Percentiles rank a stretch among this genome's conserved stretches.
Evolutionary conservation across 2,113 vertebrate genomes (phyloP).

Genomic region (Laterallus jamaicensis): DNA sequence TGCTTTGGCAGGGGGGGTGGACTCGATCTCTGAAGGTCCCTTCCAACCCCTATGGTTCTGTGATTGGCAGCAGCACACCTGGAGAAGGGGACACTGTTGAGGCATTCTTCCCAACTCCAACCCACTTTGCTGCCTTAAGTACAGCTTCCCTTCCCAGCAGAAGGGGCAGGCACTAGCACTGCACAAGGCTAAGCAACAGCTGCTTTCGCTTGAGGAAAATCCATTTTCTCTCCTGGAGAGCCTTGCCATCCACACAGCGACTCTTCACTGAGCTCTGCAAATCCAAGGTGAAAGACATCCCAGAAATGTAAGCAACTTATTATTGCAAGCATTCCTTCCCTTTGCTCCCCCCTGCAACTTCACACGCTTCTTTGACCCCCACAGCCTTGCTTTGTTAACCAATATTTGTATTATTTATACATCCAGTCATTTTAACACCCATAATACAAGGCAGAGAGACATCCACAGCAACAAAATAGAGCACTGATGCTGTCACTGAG

Average conservation of each 20-base stretch:
- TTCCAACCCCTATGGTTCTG: too few relatives aligned
- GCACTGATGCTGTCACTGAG: neutral
- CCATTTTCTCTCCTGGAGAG: neutral
- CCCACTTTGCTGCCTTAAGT: neutral
- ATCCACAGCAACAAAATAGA: neutral
- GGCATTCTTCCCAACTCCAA: neutral
- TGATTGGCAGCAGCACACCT: fast-evolving
- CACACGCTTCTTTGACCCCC: neutral
- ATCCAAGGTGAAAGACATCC: neutral
- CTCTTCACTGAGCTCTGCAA: fast-evolving
- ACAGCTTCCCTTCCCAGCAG: neutral
- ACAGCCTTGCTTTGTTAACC: neutral
- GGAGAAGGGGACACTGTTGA: neutral
- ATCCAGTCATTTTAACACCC: neutral
- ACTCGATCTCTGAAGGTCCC: too few relatives aligned
- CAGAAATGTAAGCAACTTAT: neutral
- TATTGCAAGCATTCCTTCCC: neutral
- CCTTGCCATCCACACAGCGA: fast-evolving
- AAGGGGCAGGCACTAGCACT: neutral
- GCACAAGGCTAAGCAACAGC: neutral
- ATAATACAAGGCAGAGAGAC: neutral
- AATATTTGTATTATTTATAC: neutral
- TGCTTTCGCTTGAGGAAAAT: neutral
- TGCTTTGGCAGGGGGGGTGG: too few relatives aligned
- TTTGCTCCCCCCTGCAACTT: neutral